Evolutionary conservation across 2,113 vertebrate species (phyloP).

Genomic region (Macaca nemestrina): DNA sequence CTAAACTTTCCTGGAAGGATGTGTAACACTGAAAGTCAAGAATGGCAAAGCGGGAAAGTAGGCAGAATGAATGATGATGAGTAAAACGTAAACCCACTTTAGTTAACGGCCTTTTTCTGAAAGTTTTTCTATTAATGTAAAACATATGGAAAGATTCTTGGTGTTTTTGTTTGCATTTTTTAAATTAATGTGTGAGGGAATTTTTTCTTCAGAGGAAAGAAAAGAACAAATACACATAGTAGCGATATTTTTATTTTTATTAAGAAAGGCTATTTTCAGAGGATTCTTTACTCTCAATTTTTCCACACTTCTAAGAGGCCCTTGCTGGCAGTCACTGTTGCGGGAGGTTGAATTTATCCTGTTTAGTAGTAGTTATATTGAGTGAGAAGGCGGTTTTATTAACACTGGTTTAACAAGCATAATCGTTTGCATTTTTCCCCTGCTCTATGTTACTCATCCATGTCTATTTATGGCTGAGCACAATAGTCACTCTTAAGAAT

Average conservation of each 20-base stretch:
- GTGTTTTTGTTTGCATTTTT: not conserved
- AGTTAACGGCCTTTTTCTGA: slow-evolving; percentile 69
- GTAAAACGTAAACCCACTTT: slow-evolving; percentile 70
- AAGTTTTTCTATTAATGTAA: slow-evolving; percentile 69
- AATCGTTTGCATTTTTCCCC: not conserved
- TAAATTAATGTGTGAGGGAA: not conserved
- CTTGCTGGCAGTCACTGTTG: not conserved
- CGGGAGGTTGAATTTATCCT: not conserved
- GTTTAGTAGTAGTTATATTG: not conserved
- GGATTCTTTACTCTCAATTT: not conserved
- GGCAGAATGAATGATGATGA: slow-evolving; percentile 55
- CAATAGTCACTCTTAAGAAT: not conserved
- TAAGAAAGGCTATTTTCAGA: slow-evolving; percentile 25
- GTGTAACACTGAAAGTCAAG: slow-evolving; percentile 39
- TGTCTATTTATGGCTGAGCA: not conserved
- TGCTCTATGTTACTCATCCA: not conserved
- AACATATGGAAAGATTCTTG: slow-evolving; percentile 51
- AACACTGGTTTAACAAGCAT: not conserved
- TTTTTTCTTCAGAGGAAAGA: slow-evolving; percentile 27
- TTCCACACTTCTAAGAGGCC: not conserved
- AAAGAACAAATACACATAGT: slow-evolving; percentile 36
- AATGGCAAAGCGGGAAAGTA: not conserved
- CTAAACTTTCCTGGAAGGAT: slow-evolving; percentile 64
- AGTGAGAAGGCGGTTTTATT: slow-evolving; percentile 21
- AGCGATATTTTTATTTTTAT: slow-evolving; percentile 56